Conservation (phyloP, 2,113 vertebrate genomes). For the Dromaius novaehollandiae region DNA sequence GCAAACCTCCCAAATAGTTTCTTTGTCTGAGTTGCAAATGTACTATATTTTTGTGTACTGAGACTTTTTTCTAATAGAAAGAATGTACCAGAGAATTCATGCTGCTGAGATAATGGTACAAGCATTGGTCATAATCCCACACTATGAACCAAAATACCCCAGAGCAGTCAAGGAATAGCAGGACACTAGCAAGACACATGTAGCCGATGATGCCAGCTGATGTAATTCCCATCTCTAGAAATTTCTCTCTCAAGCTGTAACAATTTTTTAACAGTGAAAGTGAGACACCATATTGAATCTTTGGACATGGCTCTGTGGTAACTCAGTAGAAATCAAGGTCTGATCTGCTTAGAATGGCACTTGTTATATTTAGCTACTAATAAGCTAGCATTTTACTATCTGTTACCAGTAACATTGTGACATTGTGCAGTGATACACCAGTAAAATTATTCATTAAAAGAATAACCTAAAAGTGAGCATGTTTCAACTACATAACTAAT, state of each 20-base stretch:
- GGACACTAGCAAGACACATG: neutral
- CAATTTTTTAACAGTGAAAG: conserved; percentile 1
- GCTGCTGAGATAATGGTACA: neutral
- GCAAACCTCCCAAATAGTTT: neutral
- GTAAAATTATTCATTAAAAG: neutral
- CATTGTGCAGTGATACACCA: neutral
- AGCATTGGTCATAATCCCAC: neutral
- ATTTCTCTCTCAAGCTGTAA: neutral
- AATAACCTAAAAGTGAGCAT: neutral
- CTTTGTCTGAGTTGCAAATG: neutral
- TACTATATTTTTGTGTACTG: neutral
- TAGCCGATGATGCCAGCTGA: neutral
- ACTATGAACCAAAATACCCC: neutral
- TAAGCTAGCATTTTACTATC: neutral
- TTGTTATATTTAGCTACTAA: neutral
- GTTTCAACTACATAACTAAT: neutral
- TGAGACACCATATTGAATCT: neutral
- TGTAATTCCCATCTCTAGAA: neutral
- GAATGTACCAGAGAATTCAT: neutral
- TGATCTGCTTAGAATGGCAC: neutral
- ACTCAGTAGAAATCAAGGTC: neutral
- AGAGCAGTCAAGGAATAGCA: neutral
- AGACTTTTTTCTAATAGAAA: neutral
- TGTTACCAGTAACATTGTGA: neutral
- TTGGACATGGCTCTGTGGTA: neutral